Evolutionary conservation across 2,113 vertebrate species (phyloP).

Genomic region (Strix uralensis): DNA sequence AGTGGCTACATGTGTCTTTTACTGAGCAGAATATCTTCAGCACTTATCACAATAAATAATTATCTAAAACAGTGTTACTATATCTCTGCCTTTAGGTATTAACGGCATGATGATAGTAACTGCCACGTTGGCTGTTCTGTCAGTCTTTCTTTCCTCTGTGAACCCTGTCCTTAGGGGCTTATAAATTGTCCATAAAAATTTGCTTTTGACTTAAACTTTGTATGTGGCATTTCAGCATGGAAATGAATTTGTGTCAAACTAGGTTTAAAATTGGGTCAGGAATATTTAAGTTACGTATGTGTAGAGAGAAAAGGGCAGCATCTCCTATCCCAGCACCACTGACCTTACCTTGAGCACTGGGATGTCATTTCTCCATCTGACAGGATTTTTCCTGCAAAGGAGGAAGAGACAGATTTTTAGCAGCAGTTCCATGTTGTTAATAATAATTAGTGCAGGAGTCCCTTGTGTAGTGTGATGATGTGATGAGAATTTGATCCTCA

Average conservation of each 20-base stretch:
- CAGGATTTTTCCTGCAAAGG: background rate
- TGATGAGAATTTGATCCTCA: background rate
- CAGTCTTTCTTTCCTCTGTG: background rate
- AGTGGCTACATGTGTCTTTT: background rate
- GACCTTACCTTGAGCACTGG: background rate
- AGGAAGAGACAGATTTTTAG: background rate
- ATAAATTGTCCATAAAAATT: background rate
- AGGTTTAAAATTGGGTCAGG: constrained; percentile 30
- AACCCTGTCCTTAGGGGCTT: background rate
- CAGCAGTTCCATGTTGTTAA: background rate
- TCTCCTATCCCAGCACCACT: background rate
- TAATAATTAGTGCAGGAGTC: background rate
- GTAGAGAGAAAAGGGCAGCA: background rate
- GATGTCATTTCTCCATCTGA: background rate
- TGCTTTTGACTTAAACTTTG: constrained; percentile 17
- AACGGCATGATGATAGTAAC: background rate
- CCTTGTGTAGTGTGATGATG: background rate
- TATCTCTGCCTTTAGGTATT: background rate
- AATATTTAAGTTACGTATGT: background rate
- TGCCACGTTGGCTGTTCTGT: background rate
- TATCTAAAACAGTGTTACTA: background rate
- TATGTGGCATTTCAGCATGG: background rate
- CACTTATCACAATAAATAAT: background rate
- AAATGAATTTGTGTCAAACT: constrained; percentile 29
- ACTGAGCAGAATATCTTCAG: background rate